Conservation (phyloP, 2,113 vertebrate species). For the Pagrus major region DNA sequence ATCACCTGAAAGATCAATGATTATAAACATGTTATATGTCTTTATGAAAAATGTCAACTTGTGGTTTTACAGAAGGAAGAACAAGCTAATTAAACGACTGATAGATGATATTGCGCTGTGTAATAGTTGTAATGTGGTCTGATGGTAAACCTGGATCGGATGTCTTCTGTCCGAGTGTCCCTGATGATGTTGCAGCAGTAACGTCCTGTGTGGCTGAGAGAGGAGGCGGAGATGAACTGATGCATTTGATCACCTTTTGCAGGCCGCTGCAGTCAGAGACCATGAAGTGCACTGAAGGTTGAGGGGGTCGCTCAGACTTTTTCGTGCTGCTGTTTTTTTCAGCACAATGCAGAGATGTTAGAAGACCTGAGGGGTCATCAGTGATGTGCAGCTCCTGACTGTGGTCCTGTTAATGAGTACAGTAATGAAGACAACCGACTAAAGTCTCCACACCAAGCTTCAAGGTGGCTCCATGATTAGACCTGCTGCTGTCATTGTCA, state of each 20-base stretch:
- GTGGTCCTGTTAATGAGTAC: not conserved
- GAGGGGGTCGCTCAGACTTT: not conserved
- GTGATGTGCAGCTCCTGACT: not conserved
- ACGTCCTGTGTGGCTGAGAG: not conserved
- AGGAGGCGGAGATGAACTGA: not conserved
- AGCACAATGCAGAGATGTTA: not conserved
- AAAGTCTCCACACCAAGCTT: too few species aligned
- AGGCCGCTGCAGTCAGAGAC: not conserved
- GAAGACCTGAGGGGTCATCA: not conserved
- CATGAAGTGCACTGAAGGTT: not conserved
- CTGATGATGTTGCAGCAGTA: not conserved
- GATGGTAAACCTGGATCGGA: not conserved
- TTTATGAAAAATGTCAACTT: too few species aligned
- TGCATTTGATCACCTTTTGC: not conserved
- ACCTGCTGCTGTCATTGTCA: not conserved
- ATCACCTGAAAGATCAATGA: too few species aligned
- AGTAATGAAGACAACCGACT: not conserved
- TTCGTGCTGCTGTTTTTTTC: conserved; percentile 1
- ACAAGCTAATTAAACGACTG: too few species aligned
- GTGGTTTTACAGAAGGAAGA: too few species aligned
- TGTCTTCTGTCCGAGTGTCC: not conserved
- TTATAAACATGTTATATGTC: too few species aligned
- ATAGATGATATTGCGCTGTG: too few species aligned
- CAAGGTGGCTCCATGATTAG: not conserved
- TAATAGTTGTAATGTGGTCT: too few species aligned